Evolutionary conservation across 1,140 invertebrate genomes (phyloP).

Genomic region (Lutraria rhynchaena): DNA sequence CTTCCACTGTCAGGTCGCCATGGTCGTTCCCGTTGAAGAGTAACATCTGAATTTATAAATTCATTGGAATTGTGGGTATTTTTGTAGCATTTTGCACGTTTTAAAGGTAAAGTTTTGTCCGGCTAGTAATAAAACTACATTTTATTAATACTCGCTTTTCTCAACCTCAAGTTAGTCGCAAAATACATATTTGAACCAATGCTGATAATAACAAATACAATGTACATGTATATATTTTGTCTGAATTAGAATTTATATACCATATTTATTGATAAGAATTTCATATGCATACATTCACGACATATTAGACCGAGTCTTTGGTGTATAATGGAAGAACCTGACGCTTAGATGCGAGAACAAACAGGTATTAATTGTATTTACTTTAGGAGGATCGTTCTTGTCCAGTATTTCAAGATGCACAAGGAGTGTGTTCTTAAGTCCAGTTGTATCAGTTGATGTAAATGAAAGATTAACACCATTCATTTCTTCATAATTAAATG

Average conservation of each 20-base stretch:
- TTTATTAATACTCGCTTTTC: too few relatives aligned
- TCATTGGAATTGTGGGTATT: too few relatives aligned
- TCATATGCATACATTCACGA: too few relatives aligned
- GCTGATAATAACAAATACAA: too few relatives aligned
- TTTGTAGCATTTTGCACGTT: slow-evolving; percentile 5
- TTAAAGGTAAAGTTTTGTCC: background rate
- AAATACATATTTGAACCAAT: too few relatives aligned
- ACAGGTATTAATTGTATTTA: slow-evolving; percentile 40
- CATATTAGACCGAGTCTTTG: too few relatives aligned
- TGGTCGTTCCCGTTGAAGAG: slow-evolving; percentile 58
- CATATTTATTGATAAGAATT: too few relatives aligned
- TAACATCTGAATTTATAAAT: slow-evolving; percentile 65
- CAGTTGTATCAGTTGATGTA: slow-evolving; percentile 55
- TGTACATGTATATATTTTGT: too few relatives aligned
- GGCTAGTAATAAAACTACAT: background rate
- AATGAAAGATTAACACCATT: slow-evolving; percentile 27
- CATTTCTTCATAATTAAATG: slow-evolving; percentile 52
- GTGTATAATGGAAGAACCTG: too few relatives aligned
- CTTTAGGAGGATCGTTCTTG: slow-evolving; percentile 63
- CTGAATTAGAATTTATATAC: too few relatives aligned
- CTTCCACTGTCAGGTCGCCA: slow-evolving; percentile 45
- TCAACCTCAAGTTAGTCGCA: too few relatives aligned
- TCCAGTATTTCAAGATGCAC: slow-evolving; percentile 57
- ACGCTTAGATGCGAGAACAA: too few relatives aligned
- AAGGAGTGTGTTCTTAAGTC: slow-evolving; percentile 11